Conservation (phyloP, 2,888 invertebrate genomes). For the Disparrhopalites patrizii region DNA sequence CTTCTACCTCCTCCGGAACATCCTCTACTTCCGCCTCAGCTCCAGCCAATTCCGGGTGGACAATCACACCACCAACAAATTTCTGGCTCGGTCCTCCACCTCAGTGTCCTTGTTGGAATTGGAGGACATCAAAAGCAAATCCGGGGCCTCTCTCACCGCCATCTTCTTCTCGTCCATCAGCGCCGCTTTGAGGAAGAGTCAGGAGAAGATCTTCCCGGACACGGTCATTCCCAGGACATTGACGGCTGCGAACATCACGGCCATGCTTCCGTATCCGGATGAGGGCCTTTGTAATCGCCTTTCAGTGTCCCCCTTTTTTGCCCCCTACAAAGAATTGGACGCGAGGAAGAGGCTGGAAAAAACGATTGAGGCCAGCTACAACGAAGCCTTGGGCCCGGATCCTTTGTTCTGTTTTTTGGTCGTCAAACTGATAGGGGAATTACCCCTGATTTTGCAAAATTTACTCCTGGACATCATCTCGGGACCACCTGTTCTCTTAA, state of each 20-base stretch:
- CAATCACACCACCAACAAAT: slow-evolving; percentile 33
- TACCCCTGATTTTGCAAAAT: slow-evolving; percentile 36
- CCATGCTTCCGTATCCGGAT: slow-evolving; percentile 41
- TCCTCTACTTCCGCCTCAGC: slow-evolving; percentile 29
- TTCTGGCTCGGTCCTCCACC: slow-evolving; percentile 28
- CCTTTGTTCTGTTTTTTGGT: slow-evolving; percentile 43
- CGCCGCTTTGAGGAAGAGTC: slow-evolving; percentile 33
- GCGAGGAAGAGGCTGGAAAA: slow-evolving; percentile 27
- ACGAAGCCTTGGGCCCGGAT: slow-evolving; percentile 33
- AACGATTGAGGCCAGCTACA: slow-evolving; percentile 29
- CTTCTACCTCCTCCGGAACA: slow-evolving; percentile 32
- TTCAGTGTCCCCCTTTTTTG: slow-evolving; percentile 36
- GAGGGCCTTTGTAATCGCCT: slow-evolving; percentile 40
- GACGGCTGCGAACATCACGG: slow-evolving; percentile 37
- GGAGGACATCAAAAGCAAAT: slow-evolving; percentile 30
- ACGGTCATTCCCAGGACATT: slow-evolving; percentile 32
- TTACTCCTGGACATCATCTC: slow-evolving; percentile 34
- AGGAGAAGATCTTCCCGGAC: slow-evolving; percentile 27
- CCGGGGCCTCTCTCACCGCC: slow-evolving; percentile 38
- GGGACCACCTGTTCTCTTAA: slow-evolving; percentile 42
- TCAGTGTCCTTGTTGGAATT: slow-evolving; percentile 31
- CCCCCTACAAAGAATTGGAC: slow-evolving; percentile 27
- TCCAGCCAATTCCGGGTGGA: slow-evolving; percentile 31
- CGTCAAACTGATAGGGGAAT: slow-evolving; percentile 34
- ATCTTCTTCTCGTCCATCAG: slow-evolving; percentile 37